Conservation (phyloP, 2,888 invertebrate genomes). For the Notodonta dromedarius region DNA sequence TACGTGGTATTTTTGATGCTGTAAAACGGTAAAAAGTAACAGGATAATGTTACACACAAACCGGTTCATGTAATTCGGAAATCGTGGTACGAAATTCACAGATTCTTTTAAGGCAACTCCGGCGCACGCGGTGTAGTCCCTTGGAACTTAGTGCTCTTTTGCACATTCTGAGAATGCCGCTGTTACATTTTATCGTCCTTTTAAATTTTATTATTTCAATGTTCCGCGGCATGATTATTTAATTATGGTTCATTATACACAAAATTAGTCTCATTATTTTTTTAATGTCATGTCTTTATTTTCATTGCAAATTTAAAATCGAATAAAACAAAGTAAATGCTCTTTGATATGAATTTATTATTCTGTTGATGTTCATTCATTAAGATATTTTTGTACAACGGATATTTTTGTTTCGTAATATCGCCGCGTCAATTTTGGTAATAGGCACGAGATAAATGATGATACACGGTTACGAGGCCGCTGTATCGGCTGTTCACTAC, state of each 20-base stretch:
- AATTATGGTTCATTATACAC: constrained; percentile 17
- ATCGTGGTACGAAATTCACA: constrained; percentile 45
- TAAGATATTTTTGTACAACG: constrained; percentile 34
- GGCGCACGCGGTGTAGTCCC: constrained; percentile 15
- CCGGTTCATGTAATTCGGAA: constrained; percentile 68
- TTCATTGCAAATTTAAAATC: constrained; percentile 5
- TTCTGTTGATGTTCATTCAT: constrained; percentile 30
- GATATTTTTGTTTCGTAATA: constrained; percentile 45
- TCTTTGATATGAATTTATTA: constrained; percentile 10
- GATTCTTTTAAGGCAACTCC: constrained; percentile 28
- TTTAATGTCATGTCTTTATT: constrained; percentile 13
- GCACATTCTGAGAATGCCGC: constrained; percentile 20
- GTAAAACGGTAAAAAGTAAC: constrained; percentile 76
- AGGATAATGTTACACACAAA: constrained; percentile 61
- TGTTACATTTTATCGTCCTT: constrained; percentile 15
- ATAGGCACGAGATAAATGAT: constrained; percentile 56
- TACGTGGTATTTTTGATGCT: constrained; percentile 40
- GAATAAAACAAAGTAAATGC: constrained; percentile 9
- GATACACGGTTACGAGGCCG: constrained; percentile 54
- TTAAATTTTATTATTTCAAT: constrained; percentile 24
- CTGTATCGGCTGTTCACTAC: constrained; percentile 58
- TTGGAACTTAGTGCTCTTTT: constrained; percentile 23
- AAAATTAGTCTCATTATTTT: constrained; percentile 11
- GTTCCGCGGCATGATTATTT: constrained; percentile 17
- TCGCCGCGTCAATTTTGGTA: constrained; percentile 58